Base-by-base conservation (phyloP, 2,888 invertebrate species). In the Polydesmus complanatus region DNA sequence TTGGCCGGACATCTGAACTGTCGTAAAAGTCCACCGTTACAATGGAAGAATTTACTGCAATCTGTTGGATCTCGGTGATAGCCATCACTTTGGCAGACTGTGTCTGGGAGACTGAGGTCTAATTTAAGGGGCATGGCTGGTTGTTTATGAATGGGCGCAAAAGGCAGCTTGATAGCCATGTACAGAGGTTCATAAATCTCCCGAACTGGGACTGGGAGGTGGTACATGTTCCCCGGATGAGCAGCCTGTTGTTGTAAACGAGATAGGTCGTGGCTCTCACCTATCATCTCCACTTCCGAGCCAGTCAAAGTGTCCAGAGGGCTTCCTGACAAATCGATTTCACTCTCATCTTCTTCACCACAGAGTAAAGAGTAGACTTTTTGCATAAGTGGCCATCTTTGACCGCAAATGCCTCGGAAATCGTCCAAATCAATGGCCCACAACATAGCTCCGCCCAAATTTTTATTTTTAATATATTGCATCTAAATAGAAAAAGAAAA, bases 1-100 rank as follows among this genome's bases (percentile, higher is more conserved):
- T 69, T 70, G 5, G 65, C 67, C 1, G 72, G 71, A 61, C 73
- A 73, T 26, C 67, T 64, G 64, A 71, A 71, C 23, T 68, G 68
- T 57, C 69, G 66, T 54, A 68, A 68, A 60, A 63, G 65, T 14
- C 67, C 66, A 63, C 68, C 67, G 61, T 66, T 66, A 62, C 72
- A 73, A 14, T 68, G 62, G 67, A 69, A 71, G 64, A 71, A 73
- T 11, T 68, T 63, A 3, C 65, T 62, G 61, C 72, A 72, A 62
- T 70, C 67, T 3, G 60, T 54, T 1, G 66, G 64, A 27, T 69
- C 68, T 1, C 67, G 61, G 25, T 64, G 66, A 59, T 68, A 70
- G 14, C 72, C 71, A 27, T 60, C 56, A 3, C 50, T 37, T 54
- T 59, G 47, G 54, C 63, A 63, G 0, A 62, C 60, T 3, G 54